Conservation (phyloP, 1,140 invertebrate genomes). For the Hetaerina americana region DNA sequence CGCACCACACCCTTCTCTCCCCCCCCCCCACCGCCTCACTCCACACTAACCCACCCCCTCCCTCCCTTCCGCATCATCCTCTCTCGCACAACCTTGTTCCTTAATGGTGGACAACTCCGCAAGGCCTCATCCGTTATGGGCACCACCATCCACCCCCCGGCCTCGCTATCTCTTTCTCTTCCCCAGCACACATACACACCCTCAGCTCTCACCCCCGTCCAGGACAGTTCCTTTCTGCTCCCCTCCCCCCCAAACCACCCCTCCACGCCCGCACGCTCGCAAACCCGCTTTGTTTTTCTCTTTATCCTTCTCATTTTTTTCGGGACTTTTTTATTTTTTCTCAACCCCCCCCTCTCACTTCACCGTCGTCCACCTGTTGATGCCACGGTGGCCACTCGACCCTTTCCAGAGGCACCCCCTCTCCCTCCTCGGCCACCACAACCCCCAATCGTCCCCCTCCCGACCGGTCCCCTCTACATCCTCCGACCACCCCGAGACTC, state of each 20-base stretch:
- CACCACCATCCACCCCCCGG: too few species aligned
- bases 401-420: neutral
- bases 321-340: neutral
- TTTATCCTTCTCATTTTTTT: neutral
- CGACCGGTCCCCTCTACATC: neutral
- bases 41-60: too few species aligned
- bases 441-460: neutral
- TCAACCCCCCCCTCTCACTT: neutral
- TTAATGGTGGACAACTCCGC: too few species aligned
- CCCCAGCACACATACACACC: too few species aligned
- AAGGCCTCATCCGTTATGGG: too few species aligned
- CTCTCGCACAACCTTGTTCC: too few species aligned
- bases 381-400: neutral
- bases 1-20: too few species aligned
- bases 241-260: neutral
- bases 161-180: too few species aligned
- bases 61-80: too few species aligned
- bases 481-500: too few species aligned
- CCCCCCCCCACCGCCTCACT: too few species aligned
- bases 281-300: neutral
- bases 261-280: neutral
- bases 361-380: neutral
- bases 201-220: neutral
- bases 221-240: too few species aligned
- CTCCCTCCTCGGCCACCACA: neutral